These are phyloP conservation scores for Spodoptera frugiperda DNA, from an alignment of 1,140 invertebrate genomes.

Conservation along the genomic window DNA sequence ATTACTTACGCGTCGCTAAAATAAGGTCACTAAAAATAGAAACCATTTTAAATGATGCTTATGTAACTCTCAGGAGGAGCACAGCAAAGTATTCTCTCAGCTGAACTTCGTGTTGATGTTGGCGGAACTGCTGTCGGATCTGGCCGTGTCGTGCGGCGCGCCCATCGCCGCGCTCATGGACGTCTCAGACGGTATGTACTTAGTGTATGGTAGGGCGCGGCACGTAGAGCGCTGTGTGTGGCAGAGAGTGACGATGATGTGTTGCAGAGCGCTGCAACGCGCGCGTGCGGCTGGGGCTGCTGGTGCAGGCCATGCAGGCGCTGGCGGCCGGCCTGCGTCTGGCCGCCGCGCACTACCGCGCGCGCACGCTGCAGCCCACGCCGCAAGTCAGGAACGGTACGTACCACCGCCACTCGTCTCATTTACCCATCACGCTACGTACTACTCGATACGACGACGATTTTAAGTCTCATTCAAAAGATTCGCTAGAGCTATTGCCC, in stretches of 20 bases:
- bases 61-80: conserved; percentile 72
- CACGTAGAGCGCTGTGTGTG: too few species aligned
- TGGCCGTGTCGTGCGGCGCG: conserved; percentile 79
- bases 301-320: conserved; percentile 95
- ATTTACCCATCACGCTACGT: too few species aligned
- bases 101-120: conserved; percentile 83
- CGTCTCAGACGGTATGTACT: conserved; percentile 73
- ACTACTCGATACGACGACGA: too few species aligned
- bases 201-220: not conserved
- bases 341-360: conserved; percentile 95
- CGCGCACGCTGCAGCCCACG: conserved; percentile 94
- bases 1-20: not conserved
- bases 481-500: too few species aligned
- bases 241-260: not conserved
- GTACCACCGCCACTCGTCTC: not conserved
- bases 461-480: too few species aligned
- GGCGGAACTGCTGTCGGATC: conserved; percentile 78
- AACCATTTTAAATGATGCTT: not conserved
- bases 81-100: conserved; percentile 83
- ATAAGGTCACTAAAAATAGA: not conserved
- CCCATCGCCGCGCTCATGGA: conserved; percentile 79
- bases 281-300: conserved; percentile 96
- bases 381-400: conserved; percentile 89
- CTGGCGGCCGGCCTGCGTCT: conserved; percentile 96
- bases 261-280: conserved; percentile 86